phyloP scores from a whole-genome alignment of 2,888 invertebrate genomes.

The Acleris sparsana region DNA sequence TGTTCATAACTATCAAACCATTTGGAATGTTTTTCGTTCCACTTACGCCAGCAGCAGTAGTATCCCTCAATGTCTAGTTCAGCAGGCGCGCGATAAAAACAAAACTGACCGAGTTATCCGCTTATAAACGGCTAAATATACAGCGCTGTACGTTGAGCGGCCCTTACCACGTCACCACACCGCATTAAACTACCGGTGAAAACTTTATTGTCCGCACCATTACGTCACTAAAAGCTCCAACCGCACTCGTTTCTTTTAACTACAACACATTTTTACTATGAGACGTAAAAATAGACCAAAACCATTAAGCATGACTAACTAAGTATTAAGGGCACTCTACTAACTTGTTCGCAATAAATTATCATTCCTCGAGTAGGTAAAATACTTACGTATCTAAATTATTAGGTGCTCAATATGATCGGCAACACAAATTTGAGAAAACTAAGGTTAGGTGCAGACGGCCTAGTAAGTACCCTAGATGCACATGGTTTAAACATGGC shows the following conservation, averaged over 20 bases:
- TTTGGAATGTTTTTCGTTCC: conserved; percentile 25
- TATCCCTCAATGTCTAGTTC: conserved; percentile 74
- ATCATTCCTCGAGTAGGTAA: not conserved
- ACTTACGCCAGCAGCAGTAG: conserved; percentile 31
- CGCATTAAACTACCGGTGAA: conserved; percentile 38
- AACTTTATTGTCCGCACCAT: conserved; percentile 38
- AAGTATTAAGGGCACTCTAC: conserved; percentile 21
- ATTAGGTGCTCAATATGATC: too few species aligned
- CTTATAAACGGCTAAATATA: conserved; percentile 46
- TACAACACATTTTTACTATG: not conserved
- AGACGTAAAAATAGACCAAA: conserved; percentile 3
- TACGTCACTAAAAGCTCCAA: conserved; percentile 1
- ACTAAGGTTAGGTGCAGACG: too few species aligned
- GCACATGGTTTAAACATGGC: too few species aligned
- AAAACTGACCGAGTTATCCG: conserved; percentile 46
- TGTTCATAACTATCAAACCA: conserved; percentile 3
- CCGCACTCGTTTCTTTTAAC: too few species aligned
- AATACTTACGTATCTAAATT: not conserved
- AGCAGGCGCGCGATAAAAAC: conserved; percentile 49
- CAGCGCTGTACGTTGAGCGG: conserved; percentile 34
- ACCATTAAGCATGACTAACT: conserved; percentile 5
- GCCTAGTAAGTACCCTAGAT: too few species aligned
- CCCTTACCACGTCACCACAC: conserved; percentile 25
- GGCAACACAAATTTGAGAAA: too few species aligned
- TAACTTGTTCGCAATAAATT: conserved; percentile 15